Evolutionary conservation across 2,888 invertebrate genomes (phyloP).

Genomic region (Pammene fasciana): DNA sequence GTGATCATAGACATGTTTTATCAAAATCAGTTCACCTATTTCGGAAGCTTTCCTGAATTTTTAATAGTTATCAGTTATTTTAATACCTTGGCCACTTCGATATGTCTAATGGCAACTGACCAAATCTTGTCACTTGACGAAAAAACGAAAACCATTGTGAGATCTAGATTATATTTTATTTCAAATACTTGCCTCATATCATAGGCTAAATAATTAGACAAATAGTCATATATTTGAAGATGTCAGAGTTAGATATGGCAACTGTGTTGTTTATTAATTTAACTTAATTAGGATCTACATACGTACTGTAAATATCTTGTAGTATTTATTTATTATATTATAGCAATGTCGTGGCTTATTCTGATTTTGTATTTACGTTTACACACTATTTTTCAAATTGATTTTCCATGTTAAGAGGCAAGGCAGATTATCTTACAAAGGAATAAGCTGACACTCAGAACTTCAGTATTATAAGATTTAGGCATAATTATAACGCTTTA

Average conservation of each 20-base stretch:
- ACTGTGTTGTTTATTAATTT: constrained; percentile 11
- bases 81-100: no score
- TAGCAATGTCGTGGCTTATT: constrained; percentile 13
- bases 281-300: constrained; percentile 5
- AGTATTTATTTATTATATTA: constrained; percentile 30
- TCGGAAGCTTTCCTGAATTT: no score
- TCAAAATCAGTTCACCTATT: no score
- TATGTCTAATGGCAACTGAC: no score
- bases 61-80: no score
- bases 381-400: no score
- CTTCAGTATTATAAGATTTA: constrained; percentile 30
- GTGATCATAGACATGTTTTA: no score
- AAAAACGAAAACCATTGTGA: no score
- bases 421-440: no score
- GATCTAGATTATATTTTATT: background rate
- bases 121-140: no score
- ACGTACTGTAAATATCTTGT: constrained; percentile 29
- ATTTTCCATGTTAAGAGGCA: no score
- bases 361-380: background rate
- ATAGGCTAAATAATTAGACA: no score
- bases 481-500: constrained; percentile 30
- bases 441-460: background rate
- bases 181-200: constrained; percentile 7
- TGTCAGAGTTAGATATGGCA: background rate
- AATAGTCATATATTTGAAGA: background rate